Base-by-base conservation (phyloP, 2,113 vertebrate species). In the Nyctibius bracteatus region DNA sequence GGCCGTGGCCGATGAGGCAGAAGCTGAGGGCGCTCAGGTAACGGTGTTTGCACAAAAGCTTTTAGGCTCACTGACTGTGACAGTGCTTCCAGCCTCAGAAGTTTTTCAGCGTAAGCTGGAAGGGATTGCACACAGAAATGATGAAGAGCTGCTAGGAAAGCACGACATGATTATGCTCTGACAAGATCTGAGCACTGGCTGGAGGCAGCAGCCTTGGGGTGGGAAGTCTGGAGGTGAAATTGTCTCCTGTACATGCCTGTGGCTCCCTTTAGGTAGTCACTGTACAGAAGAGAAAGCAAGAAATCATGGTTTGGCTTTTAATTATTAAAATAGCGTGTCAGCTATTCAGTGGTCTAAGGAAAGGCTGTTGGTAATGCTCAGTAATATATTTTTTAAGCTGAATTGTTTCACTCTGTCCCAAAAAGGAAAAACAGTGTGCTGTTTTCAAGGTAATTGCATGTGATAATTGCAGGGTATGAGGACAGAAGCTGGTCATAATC, bases 1-100 rank as follows among this genome's bases (percentile, higher is more conserved):
- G 99, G 92, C 99, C 99, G 1, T 99, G 99, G 99, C 98, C 99
- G 5, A 99, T 99, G 99, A 98, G 98, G 75, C 99, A 99, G 96
- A 99, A 99, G 97, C 98, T 99, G 49, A 98, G 98, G 97, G 99
- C 97, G 0, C 97, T 99, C 55, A 99, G 99, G 99, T 99, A 98
- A 95, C 39, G 16, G 9, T 18, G 43, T 15, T 9, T 51, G 44
- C 4, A 0, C 11, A 2, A 35, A 66, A 28, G 9, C 7, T 54
- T 90, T 43, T 49, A 16, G 37, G 21, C 12, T 58, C 44, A 14
- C 31, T 49, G 71, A 7, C 65, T 16, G 24, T 30, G 31, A 51
- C 66, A 8, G 25, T 18, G 16, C 31, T 63, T 13, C 63, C 72
- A 88, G 61, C 35, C 71, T 75, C 41, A 0, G n/a, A 12, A 66